Conservation (phyloP, 1,140 invertebrate species). For the Anastatus disparis region DNA sequence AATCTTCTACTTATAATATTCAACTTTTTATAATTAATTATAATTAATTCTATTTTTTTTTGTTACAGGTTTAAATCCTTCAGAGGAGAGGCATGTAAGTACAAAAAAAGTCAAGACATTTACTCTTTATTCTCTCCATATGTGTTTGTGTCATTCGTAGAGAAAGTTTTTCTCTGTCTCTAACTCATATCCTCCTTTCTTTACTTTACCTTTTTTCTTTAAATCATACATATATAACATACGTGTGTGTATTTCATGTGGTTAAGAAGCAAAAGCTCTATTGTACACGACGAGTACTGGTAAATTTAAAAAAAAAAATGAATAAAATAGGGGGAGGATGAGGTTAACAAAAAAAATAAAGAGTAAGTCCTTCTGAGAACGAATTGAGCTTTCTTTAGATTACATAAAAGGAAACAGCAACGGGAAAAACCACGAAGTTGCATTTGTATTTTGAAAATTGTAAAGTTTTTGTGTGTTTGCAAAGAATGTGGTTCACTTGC, state of each 20-base stretch:
- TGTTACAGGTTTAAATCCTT: conserved; percentile 75
- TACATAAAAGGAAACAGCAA: conserved; percentile 13
- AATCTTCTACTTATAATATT: too few species aligned
- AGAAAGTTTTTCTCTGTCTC: conserved; percentile 4
- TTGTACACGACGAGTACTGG: neutral
- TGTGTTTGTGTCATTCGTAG: conserved; percentile 21
- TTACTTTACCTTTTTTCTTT: neutral
- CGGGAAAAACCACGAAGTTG: neutral
- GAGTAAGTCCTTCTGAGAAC: conserved; percentile 16
- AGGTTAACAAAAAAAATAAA: too few species aligned
- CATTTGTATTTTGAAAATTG: conserved; percentile 7
- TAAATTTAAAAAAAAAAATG: conserved; percentile 9
- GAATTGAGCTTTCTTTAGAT: neutral
- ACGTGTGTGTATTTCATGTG: conserved; percentile 10
- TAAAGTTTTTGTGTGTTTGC: too few species aligned
- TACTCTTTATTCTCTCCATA: neutral
- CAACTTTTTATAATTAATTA: too few species aligned
- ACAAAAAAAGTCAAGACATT: conserved; percentile 41
- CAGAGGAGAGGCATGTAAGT: conserved; percentile 78
- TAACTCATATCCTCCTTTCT: neutral
- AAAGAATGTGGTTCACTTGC: too few species aligned
- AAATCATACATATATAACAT: neutral
- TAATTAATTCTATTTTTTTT: conserved; percentile 51
- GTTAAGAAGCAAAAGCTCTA: conserved; percentile 21
- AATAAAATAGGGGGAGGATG: conserved; percentile 42